phyloP scores from a whole-genome alignment of 2,797 vertebrate genomes.

The Sternotherus odoratus region DNA sequence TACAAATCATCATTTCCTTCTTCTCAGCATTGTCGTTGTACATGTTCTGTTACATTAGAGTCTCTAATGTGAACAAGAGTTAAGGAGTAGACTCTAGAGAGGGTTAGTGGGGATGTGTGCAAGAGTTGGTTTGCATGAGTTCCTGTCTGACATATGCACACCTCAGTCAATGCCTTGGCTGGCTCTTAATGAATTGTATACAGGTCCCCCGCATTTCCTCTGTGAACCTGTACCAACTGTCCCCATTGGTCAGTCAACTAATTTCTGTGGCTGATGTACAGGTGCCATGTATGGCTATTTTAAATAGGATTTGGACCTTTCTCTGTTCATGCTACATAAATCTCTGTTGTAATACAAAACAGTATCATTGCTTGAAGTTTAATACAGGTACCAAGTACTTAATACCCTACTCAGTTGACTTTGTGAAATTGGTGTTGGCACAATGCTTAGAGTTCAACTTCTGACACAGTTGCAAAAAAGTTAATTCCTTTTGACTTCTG shows the following conservation, averaged over 20 bases:
- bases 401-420: not conserved
- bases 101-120: not conserved
- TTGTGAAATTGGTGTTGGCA: conserved; percentile 40
- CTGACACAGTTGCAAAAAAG: conserved; percentile 49
- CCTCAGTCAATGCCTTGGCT: not conserved
- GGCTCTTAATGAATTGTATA: not conserved
- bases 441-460: conserved; percentile 26
- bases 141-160: not conserved
- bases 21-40: not conserved
- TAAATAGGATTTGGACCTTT: not conserved
- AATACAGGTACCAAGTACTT: not conserved
- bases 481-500: conserved; percentile 74
- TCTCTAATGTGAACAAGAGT: not conserved
- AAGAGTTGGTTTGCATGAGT: not conserved
- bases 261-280: not conserved
- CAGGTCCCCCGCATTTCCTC: not conserved
- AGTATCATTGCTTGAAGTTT: not conserved
- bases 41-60: not conserved
- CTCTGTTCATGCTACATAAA: not conserved
- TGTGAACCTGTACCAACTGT: not conserved
- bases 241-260: not conserved
- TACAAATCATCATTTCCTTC: not conserved
- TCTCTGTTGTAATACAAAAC: not conserved
- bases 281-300: not conserved
- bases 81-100: not conserved